phyloP scores from a whole-genome alignment of 2,113 vertebrate genomes.

The Odobenus rosmarus region DNA sequence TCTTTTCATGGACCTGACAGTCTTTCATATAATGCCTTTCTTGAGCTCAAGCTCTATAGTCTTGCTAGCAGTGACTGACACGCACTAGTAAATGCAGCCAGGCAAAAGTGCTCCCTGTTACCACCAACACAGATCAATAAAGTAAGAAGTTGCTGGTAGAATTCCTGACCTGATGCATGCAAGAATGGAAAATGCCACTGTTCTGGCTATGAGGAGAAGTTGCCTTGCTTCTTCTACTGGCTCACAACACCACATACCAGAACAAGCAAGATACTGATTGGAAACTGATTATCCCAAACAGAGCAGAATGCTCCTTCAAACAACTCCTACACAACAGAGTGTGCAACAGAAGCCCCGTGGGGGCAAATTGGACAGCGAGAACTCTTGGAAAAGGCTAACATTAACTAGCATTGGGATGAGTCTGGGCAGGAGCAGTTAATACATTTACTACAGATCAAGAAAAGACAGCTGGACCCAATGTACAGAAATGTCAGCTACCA shows the following conservation, averaged over 20 bases:
- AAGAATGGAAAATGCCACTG: background rate
- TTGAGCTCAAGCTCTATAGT: background rate
- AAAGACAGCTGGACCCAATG: background rate
- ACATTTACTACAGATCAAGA: background rate
- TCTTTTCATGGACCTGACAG: background rate
- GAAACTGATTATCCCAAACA: constrained; percentile 45
- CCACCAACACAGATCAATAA: background rate
- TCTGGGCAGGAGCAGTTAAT: constrained; percentile 7
- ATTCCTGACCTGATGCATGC: background rate
- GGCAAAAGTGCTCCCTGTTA: background rate
- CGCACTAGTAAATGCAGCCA: background rate
- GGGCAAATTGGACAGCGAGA: constrained; percentile 62
- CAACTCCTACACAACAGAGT: constrained; percentile 75
- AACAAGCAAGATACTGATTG: constrained; percentile 58
- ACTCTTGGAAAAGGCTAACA: constrained; percentile 62
- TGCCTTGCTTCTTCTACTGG: constrained; percentile 37
- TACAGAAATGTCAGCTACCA: constrained; percentile 9
- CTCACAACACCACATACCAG: constrained; percentile 24
- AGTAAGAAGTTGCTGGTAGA: background rate
- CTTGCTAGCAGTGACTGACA: background rate
- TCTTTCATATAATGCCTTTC: background rate
- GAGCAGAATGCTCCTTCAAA: constrained; percentile 69
- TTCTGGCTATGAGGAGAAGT: background rate
- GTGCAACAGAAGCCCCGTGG: constrained; percentile 62
- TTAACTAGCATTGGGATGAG: background rate